phyloP scores from a whole-genome alignment of 2,113 vertebrate species.

The Heteronetta atricapilla region DNA sequence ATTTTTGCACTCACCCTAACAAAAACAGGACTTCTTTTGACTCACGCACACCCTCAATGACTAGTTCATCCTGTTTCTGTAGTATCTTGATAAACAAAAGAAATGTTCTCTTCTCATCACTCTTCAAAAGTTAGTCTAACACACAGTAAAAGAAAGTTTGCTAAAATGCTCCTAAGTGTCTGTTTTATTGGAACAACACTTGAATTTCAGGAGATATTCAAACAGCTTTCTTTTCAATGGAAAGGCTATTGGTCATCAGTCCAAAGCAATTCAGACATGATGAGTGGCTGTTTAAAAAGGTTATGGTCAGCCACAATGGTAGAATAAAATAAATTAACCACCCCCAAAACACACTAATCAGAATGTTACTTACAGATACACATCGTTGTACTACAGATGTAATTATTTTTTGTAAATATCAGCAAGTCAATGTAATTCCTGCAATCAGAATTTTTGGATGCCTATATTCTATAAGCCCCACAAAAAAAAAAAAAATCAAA shows the following conservation, averaged over 20 bases:
- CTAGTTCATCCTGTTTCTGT: background rate
- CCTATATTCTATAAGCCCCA: background rate
- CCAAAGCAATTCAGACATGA: background rate
- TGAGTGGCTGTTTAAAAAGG: fast-evolving
- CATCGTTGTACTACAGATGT: background rate
- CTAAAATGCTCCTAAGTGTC: background rate
- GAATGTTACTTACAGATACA: background rate
- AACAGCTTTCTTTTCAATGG: background rate
- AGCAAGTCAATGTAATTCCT: background rate
- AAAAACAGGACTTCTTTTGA: background rate
- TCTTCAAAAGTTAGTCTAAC: background rate
- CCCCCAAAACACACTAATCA: background rate
- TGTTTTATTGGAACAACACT: background rate
- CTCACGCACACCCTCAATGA: background rate
- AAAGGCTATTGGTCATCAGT: background rate
- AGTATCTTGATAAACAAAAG: background rate
- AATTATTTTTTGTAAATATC: background rate
- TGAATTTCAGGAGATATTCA: background rate
- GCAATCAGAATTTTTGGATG: background rate
- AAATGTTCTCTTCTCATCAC: background rate
- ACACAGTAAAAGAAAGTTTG: background rate
- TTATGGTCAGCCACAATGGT: background rate
- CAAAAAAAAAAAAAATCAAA: background rate
- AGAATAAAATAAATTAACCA: background rate
- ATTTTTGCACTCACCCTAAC: background rate